Evolutionary conservation across 1,140 invertebrate genomes (phyloP).

Genomic region (Oryzaephilus surinamensis): DNA sequence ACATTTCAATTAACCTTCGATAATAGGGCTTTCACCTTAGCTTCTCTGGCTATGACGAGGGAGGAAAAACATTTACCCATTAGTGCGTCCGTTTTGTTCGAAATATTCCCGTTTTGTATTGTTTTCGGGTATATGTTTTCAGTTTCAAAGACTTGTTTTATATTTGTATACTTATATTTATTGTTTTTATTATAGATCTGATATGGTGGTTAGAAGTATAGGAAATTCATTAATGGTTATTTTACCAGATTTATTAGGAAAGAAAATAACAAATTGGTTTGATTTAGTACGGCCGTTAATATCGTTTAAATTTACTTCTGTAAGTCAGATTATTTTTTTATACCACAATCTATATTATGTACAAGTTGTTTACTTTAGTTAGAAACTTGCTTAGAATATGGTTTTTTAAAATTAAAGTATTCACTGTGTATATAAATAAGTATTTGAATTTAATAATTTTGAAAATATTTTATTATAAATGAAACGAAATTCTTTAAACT

Average conservation of each 20-base stretch:
- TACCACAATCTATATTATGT: too few relatives aligned
- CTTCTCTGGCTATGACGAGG: conserved; percentile 67
- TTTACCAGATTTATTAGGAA: conserved; percentile 72
- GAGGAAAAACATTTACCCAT: conserved; percentile 81
- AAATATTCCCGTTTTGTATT: conserved; percentile 96
- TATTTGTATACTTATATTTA: background rate
- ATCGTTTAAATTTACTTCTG: conserved; percentile 87
- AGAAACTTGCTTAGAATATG: too few relatives aligned
- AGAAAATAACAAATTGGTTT: conserved; percentile 85
- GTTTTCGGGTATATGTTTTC: conserved; percentile 68
- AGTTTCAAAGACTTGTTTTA: background rate
- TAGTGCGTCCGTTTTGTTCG: conserved; percentile 80
- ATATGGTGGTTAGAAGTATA: conserved; percentile 81
- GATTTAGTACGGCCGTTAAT: conserved; percentile 83
- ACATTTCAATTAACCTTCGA: conserved; percentile 91
- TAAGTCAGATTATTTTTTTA: too few relatives aligned
- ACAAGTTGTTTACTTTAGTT: too few relatives aligned
- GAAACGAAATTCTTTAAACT: too few relatives aligned
- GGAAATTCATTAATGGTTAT: conserved; percentile 89
- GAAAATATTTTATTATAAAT: too few relatives aligned
- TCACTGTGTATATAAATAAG: too few relatives aligned
- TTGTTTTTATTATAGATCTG: conserved; percentile 55
- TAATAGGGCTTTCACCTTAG: conserved; percentile 76
- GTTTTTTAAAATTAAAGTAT: too few relatives aligned
- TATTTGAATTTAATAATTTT: too few relatives aligned